Evolutionary conservation across 1,140 invertebrate species (phyloP).

Genomic region (Zaprionus ghesquierei): DNA sequence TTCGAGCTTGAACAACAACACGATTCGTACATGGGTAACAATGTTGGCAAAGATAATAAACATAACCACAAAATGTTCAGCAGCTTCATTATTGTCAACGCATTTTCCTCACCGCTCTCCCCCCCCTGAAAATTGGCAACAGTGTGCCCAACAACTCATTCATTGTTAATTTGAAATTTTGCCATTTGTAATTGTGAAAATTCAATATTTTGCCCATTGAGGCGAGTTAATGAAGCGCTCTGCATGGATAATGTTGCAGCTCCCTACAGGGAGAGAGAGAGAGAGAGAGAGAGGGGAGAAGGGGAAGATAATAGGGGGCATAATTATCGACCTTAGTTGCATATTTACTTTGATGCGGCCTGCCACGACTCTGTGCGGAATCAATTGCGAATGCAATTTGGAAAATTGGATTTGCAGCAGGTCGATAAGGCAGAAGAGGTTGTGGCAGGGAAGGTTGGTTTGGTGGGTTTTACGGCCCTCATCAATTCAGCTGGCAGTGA

Average conservation of each 20-base stretch:
- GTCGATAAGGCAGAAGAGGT: background rate
- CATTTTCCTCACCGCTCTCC: background rate
- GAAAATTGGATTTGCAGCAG: constrained; percentile 59
- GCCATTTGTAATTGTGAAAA: constrained; percentile 13
- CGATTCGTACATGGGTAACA: constrained; percentile 23
- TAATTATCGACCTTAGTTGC: background rate
- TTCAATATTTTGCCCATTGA: constrained; percentile 10
- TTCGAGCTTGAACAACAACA: constrained; percentile 9
- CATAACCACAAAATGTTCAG: constrained; percentile 67
- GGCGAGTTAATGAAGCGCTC: constrained; percentile 6
- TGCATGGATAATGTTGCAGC: background rate
- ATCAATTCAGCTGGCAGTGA: constrained; percentile 42
- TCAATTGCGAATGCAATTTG: constrained; percentile 76
- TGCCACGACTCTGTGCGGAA: constrained; percentile 27
- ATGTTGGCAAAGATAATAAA: constrained; percentile 52
- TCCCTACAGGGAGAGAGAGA: no score
- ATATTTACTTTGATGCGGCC: background rate
- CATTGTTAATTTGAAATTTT: constrained; percentile 16
- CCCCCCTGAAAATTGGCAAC: no score
- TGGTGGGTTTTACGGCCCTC: constrained; percentile 32
- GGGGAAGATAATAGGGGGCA: no score
- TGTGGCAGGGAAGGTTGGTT: constrained; percentile 16
- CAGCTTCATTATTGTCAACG: constrained; percentile 68
- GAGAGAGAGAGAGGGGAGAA: no score
- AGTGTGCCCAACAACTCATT: constrained; percentile 19